Base-by-base conservation (phyloP, 2,113 vertebrate genomes). In the Apteryx mantelli region DNA sequence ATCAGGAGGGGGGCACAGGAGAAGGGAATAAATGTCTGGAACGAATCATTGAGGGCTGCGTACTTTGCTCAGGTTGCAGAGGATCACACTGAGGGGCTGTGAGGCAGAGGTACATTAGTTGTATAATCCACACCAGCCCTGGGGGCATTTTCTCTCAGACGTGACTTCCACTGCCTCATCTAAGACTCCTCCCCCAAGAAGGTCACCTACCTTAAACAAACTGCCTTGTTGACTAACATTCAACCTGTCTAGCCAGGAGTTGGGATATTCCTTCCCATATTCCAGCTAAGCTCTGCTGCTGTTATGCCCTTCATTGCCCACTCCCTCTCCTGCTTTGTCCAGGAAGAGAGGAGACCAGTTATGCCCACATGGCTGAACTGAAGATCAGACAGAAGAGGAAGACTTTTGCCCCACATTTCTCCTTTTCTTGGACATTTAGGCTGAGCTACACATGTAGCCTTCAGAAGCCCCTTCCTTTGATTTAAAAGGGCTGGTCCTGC, bases 401-500 rank as follows among this genome's bases (percentile, higher is more conserved):
- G 46, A 46, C 44, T 80, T 26, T 73, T 78, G 42, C 7, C 32
- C 64, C 36, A 70, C 9, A 13, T 88, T 89, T 91, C 52, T 93
- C 40, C 64, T 76, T 42, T 70, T 30, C 91, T 92, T 88, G 79
- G 13, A n/a, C 66, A 70, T 80, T 70, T 30, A 55, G 64, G 18
- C 55, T 82, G 44, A 85, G 55, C 86, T 69, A 48, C 73, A 82
- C 55, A 74, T 81, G 44, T 85, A 55, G 46, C 46, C 58, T 80
- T 89, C 50, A 73, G 64, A 93, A 92, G 38, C 20, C 19, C 55
- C 65, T 94, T 80, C 50, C 5, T 2, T 85, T 89, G 86, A 92
- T 92, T 82, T 93, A 53, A 95, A 96, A 83, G 52, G n/a, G 70
- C 38, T 89, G 25, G 70, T 95, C 14, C 78, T 93, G 63, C 48